phyloP scores from a whole-genome alignment of 1,140 invertebrate genomes.

The Drosophila albomicans region DNA sequence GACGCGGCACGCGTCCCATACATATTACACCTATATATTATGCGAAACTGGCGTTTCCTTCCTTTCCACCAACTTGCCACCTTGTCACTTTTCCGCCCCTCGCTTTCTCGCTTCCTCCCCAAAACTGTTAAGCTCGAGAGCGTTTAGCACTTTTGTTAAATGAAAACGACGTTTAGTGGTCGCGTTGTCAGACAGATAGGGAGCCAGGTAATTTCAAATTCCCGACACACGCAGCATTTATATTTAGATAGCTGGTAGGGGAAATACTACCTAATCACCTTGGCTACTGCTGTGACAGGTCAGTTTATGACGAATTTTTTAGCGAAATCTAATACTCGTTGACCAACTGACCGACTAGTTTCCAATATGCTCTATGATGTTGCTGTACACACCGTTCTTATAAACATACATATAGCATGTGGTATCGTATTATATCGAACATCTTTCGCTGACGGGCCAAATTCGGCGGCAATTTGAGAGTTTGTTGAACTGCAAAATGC shows the following conservation, averaged over 20 bases:
- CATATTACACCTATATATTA: constrained; percentile 33
- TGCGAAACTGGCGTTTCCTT: constrained; percentile 44
- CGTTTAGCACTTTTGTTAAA: constrained; percentile 64
- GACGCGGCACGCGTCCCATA: constrained; percentile 39
- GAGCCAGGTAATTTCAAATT: constrained; percentile 50
- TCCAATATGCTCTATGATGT: background rate
- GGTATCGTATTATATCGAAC: constrained; percentile 1
- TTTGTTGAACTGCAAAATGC: constrained; percentile 70
- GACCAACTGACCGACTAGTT: constrained; percentile 63
- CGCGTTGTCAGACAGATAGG: background rate
- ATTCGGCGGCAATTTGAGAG: constrained; percentile 60
- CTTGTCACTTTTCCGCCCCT: background rate
- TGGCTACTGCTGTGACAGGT: constrained; percentile 46
- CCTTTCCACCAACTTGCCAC: constrained; percentile 1
- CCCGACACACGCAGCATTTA: constrained; percentile 34
- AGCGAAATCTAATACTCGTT: constrained; percentile 52
- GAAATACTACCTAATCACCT: background rate
- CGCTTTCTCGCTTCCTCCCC: background rate
- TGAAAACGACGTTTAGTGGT: constrained; percentile 43
- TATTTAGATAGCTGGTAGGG: background rate
- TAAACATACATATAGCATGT: constrained; percentile 7
- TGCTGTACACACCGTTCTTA: background rate
- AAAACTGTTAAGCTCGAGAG: background rate
- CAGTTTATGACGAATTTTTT: constrained; percentile 40
- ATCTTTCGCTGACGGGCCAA: constrained; percentile 29